Base-by-base conservation (phyloP, 2,888 invertebrate species). In the Ormia ochracea region DNA sequence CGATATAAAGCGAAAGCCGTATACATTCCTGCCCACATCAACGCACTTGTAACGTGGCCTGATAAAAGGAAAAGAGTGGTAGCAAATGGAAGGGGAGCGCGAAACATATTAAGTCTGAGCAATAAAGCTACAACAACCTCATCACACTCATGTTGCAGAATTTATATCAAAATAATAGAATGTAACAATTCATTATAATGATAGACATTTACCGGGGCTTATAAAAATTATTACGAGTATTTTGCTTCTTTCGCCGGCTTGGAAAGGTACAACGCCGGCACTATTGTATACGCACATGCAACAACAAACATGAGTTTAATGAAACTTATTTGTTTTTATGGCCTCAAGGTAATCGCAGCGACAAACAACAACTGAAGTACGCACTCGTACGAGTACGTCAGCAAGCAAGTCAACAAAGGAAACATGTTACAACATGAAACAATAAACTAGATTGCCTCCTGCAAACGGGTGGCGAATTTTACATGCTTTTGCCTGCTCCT, bases 291-390 rank as follows among this genome's bases (percentile, higher is more conserved):
- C 26, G 52, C 21, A 17, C 26, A 65, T 52, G 23, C 33, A 50
- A 41, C 31, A 31, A 45, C 6, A 41, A 61, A 36, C 36, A 80
- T 76, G 61, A 54, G 48, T 61, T 72, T 82, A 79, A 82, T 82
- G 80, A 78, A 82, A 79, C 75, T 81, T 82, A 82, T 83, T 83
- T 79, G 81, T 74, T 81, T 80, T 82, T 81, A 83, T 81, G 81
- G 83, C 83, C 82, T 81, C 56, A 81, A 83, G 83, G 83, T 83
- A 83, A 82, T 83, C 68, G 76, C 56, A 63, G 68, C 66, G 48
- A 72, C 56, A 80, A 65, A 70, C 54, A 76, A 61, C 72, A 76
- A 52, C 54, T 70, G 21, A 17, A 12, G 50, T 26, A 4, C 4
- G n/a, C 38, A n/a, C 23, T 2, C n/a, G 17, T 19, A 3, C 17